Percentiles rank a stretch among this genome's conserved stretches.
Evolutionary conservation across 2,888 invertebrate species (phyloP).

Genomic region (Epiblema foenella): DNA sequence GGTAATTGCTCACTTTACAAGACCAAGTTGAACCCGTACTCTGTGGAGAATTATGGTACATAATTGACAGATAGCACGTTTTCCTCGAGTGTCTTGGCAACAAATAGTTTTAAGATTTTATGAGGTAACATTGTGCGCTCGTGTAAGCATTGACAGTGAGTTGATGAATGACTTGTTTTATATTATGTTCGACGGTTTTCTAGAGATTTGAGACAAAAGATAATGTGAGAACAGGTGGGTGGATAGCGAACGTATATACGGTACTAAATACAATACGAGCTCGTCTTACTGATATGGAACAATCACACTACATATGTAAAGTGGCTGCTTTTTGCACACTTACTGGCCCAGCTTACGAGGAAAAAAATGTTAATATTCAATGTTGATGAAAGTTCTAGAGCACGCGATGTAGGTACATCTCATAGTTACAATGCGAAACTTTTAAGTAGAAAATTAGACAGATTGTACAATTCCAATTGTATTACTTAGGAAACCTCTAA

Average conservation of each 20-base stretch:
- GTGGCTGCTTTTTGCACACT: slow-evolving; percentile 21
- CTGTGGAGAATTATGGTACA: slow-evolving; percentile 35
- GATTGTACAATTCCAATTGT: neutral
- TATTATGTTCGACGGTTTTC: slow-evolving; percentile 24
- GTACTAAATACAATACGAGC: slow-evolving; percentile 28
- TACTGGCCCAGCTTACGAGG: slow-evolving; percentile 11
- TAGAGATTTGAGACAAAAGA: slow-evolving; percentile 29
- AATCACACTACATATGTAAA: slow-evolving; percentile 32
- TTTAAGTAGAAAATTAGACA: neutral
- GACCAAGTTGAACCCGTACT: slow-evolving; percentile 30
- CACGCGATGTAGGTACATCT: neutral
- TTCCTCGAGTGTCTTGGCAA: slow-evolving; percentile 41
- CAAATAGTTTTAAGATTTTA: slow-evolving; percentile 29
- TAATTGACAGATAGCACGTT: slow-evolving; percentile 42
- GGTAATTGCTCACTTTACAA: slow-evolving; percentile 50
- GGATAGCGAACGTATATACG: slow-evolving; percentile 19
- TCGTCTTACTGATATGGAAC: slow-evolving; percentile 32
- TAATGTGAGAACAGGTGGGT: slow-evolving; percentile 17
- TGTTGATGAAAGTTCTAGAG: slow-evolving; percentile 18
- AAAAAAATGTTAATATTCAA: slow-evolving; percentile 21
- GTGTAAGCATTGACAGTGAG: slow-evolving; percentile 24
- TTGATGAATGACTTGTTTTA: slow-evolving; percentile 34
- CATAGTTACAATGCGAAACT: slow-evolving; percentile 8
- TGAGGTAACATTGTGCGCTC: slow-evolving; percentile 36
- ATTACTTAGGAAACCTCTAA: too few species aligned